phyloP scores from a whole-genome alignment of 2,797 vertebrate species.

The Thripadectes ignobilis region DNA sequence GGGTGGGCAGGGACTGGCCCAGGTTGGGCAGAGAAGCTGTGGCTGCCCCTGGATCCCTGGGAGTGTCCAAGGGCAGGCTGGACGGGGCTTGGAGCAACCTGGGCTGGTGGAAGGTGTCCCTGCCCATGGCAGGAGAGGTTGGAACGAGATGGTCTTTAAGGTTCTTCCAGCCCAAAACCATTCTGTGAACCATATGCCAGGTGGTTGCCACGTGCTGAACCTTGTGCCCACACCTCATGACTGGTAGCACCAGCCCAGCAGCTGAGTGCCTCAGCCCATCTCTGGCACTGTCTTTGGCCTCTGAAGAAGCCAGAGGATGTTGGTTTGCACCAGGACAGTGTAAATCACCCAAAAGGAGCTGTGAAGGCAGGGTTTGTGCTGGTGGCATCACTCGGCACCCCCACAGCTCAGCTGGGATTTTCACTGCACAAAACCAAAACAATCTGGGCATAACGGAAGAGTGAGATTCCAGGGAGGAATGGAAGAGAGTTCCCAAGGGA shows the following conservation, averaged over 20 bases:
- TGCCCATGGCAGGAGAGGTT: not conserved
- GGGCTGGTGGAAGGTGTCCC: not conserved
- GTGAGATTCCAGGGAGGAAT: not conserved
- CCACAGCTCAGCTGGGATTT: not conserved
- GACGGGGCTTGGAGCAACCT: fast-evolving
- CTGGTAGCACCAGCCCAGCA: fast-evolving
- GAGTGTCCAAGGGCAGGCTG: fast-evolving
- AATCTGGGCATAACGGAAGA: not conserved
- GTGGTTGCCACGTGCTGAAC: not conserved
- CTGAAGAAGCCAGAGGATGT: not conserved
- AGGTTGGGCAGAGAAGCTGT: fast-evolving
- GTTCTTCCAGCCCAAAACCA: not conserved
- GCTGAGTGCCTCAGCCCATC: not conserved
- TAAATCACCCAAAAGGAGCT: not conserved
- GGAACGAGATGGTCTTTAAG: not conserved
- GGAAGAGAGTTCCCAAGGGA: not conserved
- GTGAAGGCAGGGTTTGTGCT: not conserved
- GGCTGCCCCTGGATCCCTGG: not conserved
- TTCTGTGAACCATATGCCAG: fast-evolving
- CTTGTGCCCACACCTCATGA: fast-evolving
- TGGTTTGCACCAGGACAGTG: fast-evolving
- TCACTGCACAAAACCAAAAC: not conserved
- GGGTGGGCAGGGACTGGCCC: not conserved
- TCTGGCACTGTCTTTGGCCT: fast-evolving
- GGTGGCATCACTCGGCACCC: not conserved